These are phyloP conservation scores for Tetragonula clypearis DNA, from an alignment of 1,140 invertebrate genomes.

Conservation along the genomic window DNA sequence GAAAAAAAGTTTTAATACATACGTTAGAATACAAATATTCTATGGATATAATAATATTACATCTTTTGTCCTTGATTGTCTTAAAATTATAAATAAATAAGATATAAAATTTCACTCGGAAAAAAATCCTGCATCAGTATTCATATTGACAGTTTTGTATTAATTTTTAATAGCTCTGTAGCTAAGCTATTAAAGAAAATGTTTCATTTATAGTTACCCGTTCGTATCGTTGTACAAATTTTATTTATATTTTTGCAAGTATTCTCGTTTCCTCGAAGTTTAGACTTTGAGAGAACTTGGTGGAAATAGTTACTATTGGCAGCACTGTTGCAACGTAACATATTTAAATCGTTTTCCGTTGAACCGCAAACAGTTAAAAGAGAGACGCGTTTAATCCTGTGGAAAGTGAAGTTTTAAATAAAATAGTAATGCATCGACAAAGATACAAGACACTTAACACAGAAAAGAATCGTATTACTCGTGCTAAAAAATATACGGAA, in stretches of 20 bases:
- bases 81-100: neutral
- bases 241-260: too few species aligned
- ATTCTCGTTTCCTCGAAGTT: neutral
- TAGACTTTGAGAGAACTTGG: neutral
- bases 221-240: too few species aligned
- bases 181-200: neutral
- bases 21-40: too few species aligned
- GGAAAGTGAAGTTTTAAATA: neutral
- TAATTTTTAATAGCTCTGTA: neutral
- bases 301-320: neutral
- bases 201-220: too few species aligned
- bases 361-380: neutral
- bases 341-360: neutral
- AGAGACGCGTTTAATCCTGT: neutral
- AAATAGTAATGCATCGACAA: neutral
- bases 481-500: constrained; percentile 21
- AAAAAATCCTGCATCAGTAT: neutral
- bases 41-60: neutral
- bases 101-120: neutral
- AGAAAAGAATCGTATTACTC: constrained; percentile 22
- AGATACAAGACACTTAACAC: neutral
- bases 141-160: neutral
- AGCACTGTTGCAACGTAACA: neutral
- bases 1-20: neutral
- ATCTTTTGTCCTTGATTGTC: neutral